These are phyloP conservation scores for Labia minor DNA, from an alignment of 2,888 invertebrate genomes.

Conservation along the genomic window DNA sequence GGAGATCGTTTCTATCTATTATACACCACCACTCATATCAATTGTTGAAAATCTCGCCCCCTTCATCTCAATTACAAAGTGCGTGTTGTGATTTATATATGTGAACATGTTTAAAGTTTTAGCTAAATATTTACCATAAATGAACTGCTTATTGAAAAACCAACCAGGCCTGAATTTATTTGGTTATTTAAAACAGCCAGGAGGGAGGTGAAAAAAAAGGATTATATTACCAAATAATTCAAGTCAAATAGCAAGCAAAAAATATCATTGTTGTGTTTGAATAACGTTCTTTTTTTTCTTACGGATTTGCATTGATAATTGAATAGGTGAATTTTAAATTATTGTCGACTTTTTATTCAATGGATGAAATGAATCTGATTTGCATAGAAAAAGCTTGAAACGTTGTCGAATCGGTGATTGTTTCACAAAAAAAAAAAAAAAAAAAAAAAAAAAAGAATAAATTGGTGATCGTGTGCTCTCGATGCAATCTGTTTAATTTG, in stretches of 20 bases:
- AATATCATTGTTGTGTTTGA: conserved; percentile 27
- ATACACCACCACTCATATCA: too few species aligned
- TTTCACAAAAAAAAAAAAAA: conserved; percentile 47
- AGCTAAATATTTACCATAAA: background rate
- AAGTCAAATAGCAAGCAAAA: background rate
- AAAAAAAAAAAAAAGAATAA: conserved; percentile 44
- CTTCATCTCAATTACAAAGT: background rate
- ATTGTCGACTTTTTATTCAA: background rate
- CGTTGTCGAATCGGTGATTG: conserved; percentile 27
- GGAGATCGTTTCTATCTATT: too few species aligned
- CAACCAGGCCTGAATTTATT: background rate
- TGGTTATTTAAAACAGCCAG: background rate
- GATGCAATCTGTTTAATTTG: conserved; percentile 45
- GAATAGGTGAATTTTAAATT: background rate
- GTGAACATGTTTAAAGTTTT: too few species aligned
- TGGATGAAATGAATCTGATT: background rate
- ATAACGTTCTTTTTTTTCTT: too few species aligned
- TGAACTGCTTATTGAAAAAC: background rate
- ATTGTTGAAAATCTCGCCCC: background rate
- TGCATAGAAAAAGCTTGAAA: background rate
- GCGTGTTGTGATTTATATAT: too few species aligned
- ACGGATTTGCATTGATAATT: background rate
- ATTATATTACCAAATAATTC: background rate
- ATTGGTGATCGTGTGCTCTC: conserved; percentile 44
- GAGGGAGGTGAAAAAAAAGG: background rate